Percentiles rank a stretch among this genome's conserved stretches.
Conservation (phyloP, 2,113 vertebrate genomes). For the Ahaetulla prasina region DNA sequence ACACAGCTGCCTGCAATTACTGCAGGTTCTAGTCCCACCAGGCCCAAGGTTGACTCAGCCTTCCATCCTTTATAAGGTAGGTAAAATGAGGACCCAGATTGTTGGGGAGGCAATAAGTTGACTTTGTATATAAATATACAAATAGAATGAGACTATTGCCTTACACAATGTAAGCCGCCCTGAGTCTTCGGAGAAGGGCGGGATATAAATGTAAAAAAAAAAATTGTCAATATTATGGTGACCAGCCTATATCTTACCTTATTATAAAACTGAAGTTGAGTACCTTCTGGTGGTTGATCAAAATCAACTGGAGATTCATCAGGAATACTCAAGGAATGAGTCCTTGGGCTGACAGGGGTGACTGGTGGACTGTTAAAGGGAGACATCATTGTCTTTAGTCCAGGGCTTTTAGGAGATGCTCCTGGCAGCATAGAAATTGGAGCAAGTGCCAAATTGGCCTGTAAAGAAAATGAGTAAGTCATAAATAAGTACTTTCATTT, state of each 20-base stretch:
- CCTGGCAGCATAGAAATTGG: conserved; percentile 71
- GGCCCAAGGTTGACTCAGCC: too few relatives aligned
- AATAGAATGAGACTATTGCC: too few relatives aligned
- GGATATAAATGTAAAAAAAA: too few relatives aligned
- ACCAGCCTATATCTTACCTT: conserved; percentile 63
- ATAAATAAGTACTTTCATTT: neutral
- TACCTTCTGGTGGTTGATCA: conserved; percentile 73
- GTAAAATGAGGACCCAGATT: too few relatives aligned
- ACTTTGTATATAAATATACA: too few relatives aligned
- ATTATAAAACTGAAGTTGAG: conserved; percentile 71
- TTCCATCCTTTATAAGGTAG: too few relatives aligned
- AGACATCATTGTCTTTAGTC: conserved; percentile 65
- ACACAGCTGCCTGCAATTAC: too few relatives aligned
- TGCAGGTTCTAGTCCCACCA: too few relatives aligned
- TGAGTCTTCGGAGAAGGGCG: too few relatives aligned
- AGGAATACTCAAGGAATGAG: conserved; percentile 40
- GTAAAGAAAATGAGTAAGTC: conserved; percentile 27
- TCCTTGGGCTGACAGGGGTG: conserved; percentile 68
- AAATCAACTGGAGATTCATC: conserved; percentile 66
- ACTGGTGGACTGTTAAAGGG: conserved; percentile 72
- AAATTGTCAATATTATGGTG: neutral
- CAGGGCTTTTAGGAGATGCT: conserved; percentile 74
- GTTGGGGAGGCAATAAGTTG: too few relatives aligned
- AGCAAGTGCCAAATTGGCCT: conserved; percentile 74
- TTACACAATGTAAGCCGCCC: too few relatives aligned